Evolutionary conservation across 2,797 vertebrate genomes (phyloP), one percentile per base, ranked within the genome.

Genomic region (Eutrigla gurnardus): DNA sequence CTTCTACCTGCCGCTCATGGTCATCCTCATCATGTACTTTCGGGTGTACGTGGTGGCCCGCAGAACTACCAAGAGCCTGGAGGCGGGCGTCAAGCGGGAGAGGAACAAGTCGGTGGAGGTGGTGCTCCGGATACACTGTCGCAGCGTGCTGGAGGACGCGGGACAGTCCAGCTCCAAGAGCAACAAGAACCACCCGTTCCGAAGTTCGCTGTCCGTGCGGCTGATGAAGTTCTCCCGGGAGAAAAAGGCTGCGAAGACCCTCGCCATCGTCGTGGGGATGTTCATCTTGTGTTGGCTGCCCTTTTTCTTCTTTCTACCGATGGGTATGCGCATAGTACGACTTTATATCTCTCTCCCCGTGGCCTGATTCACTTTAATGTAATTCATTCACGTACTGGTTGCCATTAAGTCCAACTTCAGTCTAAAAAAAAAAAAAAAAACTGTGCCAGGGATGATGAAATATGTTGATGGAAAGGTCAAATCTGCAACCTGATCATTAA

Each of bases 201-300:
- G 98, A 79, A 97, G 97, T 79, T 99, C 98, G 0, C 96, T 99
- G 1, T 99, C 98, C 0, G 95, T 99, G 68, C 93, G 98, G 17
- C 94, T 99, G 45, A 95, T 99, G 93, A 99, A 99, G 93, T 99
- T 99, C 92, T 99, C 98, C 91, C 91, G 97, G 4, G 98, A 99
- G 93, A 99, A 99, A 63, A 99, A 98, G 71, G 98, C 98, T 0
- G 98, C 98, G 59, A 99, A 99, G 86, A 99, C 98, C 1, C 94
- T 99, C 0, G 98, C 97, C 68, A 99, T 99, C 67, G 98, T 99
- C 0, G 98, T 99, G 55, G 98, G 98, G 2, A 97, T 99, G 91
- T 99, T 99, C 91, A 98, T 98, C 77, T 91, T 99, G 80, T 99
- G 98, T 89, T 99, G 98, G 98, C 94, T 99, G 73, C 98, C 98